phyloP scores from a whole-genome alignment of 2,113 vertebrate genomes.

The Haemorhous mexicanus region DNA sequence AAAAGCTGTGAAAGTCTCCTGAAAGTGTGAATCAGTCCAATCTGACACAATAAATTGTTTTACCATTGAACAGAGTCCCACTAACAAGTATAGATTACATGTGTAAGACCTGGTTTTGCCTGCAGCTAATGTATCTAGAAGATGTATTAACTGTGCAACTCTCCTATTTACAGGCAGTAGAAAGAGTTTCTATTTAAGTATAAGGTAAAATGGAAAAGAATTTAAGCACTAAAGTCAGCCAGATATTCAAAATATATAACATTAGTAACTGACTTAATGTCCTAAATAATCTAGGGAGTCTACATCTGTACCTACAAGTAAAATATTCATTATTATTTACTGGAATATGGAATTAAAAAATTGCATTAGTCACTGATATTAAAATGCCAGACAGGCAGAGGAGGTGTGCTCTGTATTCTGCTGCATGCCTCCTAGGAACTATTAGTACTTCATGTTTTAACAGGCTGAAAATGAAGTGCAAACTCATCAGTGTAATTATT shows the following conservation, averaged over 20 bases:
- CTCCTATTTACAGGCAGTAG: neutral
- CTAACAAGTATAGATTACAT: constrained; percentile 45
- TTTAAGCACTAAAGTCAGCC: neutral
- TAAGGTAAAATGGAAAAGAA: neutral
- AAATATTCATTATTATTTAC: neutral
- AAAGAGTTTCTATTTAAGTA: neutral
- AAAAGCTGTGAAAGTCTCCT: neutral
- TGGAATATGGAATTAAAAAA: neutral
- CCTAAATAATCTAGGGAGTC: neutral
- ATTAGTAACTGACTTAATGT: neutral
- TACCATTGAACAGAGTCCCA: neutral
- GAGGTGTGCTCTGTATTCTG: neutral
- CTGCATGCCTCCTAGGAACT: neutral
- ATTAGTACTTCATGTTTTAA: constrained; percentile 12
- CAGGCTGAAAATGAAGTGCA: constrained; percentile 54
- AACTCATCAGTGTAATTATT: constrained; percentile 37
- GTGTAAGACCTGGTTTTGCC: neutral
- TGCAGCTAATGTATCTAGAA: constrained; percentile 25
- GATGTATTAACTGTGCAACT: constrained; percentile 17
- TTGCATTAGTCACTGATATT: neutral
- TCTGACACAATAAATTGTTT: constrained; percentile 40
- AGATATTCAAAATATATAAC: neutral
- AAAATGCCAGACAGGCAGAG: neutral
- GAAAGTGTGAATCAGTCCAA: constrained; percentile 15
- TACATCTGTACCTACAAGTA: neutral